phyloP scores from a whole-genome alignment of 2,797 vertebrate species.

The Acrocephalus scirpaceus region DNA sequence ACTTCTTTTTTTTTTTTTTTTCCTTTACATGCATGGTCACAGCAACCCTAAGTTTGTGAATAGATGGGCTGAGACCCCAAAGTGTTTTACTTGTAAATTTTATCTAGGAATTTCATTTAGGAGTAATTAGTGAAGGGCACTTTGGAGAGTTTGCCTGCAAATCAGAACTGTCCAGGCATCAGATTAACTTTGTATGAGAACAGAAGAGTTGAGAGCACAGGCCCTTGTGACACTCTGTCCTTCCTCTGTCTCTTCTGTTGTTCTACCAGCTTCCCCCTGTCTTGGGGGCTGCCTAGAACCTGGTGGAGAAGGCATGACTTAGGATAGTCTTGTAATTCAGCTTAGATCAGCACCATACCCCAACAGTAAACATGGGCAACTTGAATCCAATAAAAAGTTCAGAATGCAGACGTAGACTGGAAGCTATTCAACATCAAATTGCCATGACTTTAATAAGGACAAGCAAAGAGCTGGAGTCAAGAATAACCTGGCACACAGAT shows the following conservation, averaged over 20 bases:
- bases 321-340: neutral
- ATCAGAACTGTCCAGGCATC: neutral
- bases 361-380: rapidly evolving
- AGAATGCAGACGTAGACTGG: neutral
- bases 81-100: neutral
- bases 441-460: neutral
- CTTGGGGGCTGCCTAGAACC: neutral
- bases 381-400: neutral
- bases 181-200: neutral
- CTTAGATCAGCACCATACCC: neutral
- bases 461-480: neutral
- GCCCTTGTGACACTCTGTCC: too few relatives aligned
- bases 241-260: neutral
- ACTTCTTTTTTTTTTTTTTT: neutral
- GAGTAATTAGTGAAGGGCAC: neutral
- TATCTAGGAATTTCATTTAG: neutral
- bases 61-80: neutral
- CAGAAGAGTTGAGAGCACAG: neutral
- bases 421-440: neutral
- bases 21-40: rapidly evolving
- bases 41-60: neutral
- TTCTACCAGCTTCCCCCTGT: neutral
- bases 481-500: neutral
- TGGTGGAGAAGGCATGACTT: neutral
- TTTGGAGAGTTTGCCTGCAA: neutral